These are phyloP conservation scores for Chiridota heheva DNA, from an alignment of 35 echinoderm and acorn worm genomes.

Conservation along the genomic window DNA sequence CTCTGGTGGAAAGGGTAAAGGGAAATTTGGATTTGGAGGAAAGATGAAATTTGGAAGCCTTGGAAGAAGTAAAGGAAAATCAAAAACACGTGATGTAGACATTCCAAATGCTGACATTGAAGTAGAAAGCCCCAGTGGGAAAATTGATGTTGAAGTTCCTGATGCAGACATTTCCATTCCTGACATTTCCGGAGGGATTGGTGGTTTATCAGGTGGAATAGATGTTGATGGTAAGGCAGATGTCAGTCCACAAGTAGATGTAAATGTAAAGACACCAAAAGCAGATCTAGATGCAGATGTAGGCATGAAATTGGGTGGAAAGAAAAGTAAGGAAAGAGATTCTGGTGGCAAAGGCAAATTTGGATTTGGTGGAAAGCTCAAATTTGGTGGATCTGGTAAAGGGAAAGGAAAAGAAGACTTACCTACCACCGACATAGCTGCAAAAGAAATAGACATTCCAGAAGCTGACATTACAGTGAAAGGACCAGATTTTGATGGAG, in stretches of 20 bases:
- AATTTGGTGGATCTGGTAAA: conserved; percentile 40
- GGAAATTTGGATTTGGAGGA: conserved; percentile 49
- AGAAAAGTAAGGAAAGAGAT: conserved; percentile 23
- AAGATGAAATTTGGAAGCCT: conserved; percentile 42
- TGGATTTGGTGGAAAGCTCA: conserved; percentile 39
- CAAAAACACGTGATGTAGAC: conserved; percentile 25
- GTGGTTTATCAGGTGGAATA: conserved; percentile 20
- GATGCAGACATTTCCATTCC: conserved; percentile 13
- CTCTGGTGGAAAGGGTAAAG: conserved; percentile 38
- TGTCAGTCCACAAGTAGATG: neutral
- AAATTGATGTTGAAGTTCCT: neutral
- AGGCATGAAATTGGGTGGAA: conserved; percentile 10
- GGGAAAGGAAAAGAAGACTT: conserved; percentile 23
- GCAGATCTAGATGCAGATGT: conserved; percentile 27
- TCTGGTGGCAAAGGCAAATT: conserved; percentile 45
- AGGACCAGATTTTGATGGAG: conserved; percentile 34
- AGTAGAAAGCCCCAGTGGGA: conserved; percentile 10
- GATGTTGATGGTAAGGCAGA: conserved; percentile 4
- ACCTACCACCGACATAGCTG: neutral
- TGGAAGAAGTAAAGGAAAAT: conserved; percentile 40
- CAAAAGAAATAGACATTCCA: neutral
- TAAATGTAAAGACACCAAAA: neutral
- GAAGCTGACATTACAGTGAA: conserved; percentile 36
- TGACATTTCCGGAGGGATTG: neutral
- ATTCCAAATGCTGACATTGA: conserved; percentile 47